These are phyloP conservation scores for Cyclophora albipunctata DNA, from an alignment of 2,888 invertebrate genomes.

Conservation along the genomic window DNA sequence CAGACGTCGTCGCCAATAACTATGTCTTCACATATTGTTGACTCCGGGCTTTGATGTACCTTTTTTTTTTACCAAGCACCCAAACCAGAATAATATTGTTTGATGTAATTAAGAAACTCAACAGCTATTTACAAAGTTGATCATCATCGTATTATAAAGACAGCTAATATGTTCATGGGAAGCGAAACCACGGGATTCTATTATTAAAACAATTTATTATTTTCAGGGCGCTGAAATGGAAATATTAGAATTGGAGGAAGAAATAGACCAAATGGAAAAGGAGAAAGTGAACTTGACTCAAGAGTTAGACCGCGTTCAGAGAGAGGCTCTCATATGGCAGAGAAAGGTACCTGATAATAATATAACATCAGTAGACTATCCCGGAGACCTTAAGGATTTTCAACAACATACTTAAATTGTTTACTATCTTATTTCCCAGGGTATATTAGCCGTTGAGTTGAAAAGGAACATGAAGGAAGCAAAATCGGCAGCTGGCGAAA, in stretches of 20 bases:
- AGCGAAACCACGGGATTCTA: too few relatives aligned
- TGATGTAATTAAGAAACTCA: too few relatives aligned
- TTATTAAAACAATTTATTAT: neutral
- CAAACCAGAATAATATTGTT: too few relatives aligned
- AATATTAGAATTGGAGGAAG: constrained; percentile 79
- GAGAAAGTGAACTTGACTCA: constrained; percentile 80
- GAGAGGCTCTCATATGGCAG: constrained; percentile 87
- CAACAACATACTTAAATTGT: neutral
- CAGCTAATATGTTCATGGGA: too few relatives aligned
- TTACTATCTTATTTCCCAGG: constrained; percentile 29
- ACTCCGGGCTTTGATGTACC: too few relatives aligned
- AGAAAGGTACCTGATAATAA: constrained; percentile 76
- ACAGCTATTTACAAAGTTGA: too few relatives aligned
- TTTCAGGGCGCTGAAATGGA: constrained; percentile 80
- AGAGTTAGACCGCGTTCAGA: constrained; percentile 76
- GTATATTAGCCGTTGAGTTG: constrained; percentile 81
- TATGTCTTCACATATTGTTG: too few relatives aligned
- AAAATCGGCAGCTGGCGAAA: constrained; percentile 79
- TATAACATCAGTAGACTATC: neutral
- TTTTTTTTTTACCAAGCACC: too few relatives aligned
- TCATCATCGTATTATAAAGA: too few relatives aligned
- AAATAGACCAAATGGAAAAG: constrained; percentile 78
- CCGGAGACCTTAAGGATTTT: neutral
- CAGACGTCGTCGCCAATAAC: too few relatives aligned
- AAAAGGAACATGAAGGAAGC: constrained; percentile 81